Conservation (phyloP, 2,888 invertebrate species). For the Diarsia mendica region DNA sequence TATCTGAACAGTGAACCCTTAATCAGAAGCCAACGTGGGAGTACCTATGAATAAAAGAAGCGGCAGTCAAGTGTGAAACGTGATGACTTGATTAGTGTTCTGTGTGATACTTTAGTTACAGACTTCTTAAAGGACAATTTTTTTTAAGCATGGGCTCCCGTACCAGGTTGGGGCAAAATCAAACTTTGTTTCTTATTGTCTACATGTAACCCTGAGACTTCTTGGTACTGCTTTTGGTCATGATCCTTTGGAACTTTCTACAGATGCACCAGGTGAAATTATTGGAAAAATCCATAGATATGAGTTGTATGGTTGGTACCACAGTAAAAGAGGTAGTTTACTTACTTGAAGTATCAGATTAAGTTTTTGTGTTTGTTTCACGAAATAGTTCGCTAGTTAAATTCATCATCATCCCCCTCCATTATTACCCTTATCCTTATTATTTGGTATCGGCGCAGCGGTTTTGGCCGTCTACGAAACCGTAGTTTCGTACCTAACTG, state of each 20-base stretch:
- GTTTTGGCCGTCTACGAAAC: no score
- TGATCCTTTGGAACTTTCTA: neutral
- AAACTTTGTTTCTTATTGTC: no score
- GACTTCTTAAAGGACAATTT: neutral
- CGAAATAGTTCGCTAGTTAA: no score
- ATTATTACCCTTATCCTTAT: no score
- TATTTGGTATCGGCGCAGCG: no score
- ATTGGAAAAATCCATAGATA: neutral
- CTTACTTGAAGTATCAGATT: neutral
- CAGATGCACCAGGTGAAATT: neutral
- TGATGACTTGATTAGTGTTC: slow-evolving; percentile 43
- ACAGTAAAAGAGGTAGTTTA: neutral
- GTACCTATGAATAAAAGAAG: slow-evolving; percentile 52
- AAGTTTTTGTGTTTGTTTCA: neutral
- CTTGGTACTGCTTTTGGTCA: no score
- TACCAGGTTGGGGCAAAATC: no score
- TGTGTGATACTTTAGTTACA: slow-evolving; percentile 9
- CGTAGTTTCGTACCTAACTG: no score
- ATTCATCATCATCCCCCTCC: no score
- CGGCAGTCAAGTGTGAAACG: slow-evolving; percentile 45
- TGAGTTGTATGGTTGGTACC: neutral
- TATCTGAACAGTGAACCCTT: slow-evolving; percentile 42
- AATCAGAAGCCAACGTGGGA: slow-evolving; percentile 33
- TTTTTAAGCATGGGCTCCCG: no score
- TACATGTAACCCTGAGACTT: no score